These are phyloP conservation scores for Clanis bilineata DNA, from an alignment of 2,888 invertebrate species.

Conservation along the genomic window DNA sequence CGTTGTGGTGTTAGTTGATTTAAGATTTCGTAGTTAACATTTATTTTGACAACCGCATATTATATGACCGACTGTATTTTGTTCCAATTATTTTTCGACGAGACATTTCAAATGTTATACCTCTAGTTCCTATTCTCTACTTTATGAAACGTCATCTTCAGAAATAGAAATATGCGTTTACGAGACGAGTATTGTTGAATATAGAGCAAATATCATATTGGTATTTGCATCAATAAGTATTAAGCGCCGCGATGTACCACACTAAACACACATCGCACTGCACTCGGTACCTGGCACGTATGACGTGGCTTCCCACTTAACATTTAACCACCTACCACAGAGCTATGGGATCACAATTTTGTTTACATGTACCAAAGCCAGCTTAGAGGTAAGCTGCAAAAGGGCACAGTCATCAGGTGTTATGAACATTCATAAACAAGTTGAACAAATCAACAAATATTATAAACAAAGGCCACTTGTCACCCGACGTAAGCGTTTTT, in stretches of 20 bases:
- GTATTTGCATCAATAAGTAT: background rate
- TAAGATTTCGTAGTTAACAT: conserved; percentile 17
- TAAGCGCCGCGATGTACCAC: background rate
- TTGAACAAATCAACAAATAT: conserved; percentile 77
- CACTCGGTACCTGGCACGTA: background rate
- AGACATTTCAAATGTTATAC: background rate
- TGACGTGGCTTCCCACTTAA: background rate
- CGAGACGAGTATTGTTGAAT: background rate
- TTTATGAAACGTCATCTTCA: background rate
- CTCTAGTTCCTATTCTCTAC: background rate
- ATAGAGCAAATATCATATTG: background rate
- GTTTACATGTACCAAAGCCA: conserved; percentile 31
- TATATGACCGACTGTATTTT: conserved; percentile 6
- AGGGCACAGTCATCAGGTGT: conserved; percentile 67
- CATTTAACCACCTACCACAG: conserved; percentile 2
- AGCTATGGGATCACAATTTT: conserved; percentile 29
- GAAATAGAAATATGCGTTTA: background rate
- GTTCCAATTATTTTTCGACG: background rate
- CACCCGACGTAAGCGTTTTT: conserved; percentile 78
- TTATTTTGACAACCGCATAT: conserved; percentile 4
- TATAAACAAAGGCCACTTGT: conserved; percentile 79
- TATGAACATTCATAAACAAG: conserved; percentile 68
- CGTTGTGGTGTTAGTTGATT: conserved; percentile 11
- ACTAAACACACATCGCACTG: background rate
- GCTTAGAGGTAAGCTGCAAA: conserved; percentile 42